These are phyloP conservation scores for Rhopalosiphum nymphaeae DNA, from an alignment of 2,888 invertebrate genomes.

Conservation along the genomic window DNA sequence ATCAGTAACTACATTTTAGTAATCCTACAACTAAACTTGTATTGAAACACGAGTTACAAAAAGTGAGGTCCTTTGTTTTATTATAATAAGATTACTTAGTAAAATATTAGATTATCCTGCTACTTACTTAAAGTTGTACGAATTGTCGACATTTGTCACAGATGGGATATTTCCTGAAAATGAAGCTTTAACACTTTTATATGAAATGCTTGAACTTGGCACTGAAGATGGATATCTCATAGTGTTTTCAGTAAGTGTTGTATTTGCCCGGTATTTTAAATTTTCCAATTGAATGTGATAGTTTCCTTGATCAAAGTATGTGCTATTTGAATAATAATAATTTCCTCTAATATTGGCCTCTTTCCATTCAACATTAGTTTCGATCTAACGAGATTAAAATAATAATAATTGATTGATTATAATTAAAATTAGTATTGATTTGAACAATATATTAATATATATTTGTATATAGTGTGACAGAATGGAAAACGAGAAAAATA, in stretches of 20 bases:
- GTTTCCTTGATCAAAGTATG: slow-evolving; percentile 21
- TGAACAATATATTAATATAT: neutral
- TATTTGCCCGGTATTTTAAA: neutral
- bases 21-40: neutral
- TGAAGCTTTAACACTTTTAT: neutral
- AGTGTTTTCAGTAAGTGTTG: slow-evolving; percentile 3
- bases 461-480: neutral
- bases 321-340: slow-evolving; percentile 1
- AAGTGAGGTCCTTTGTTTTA: neutral
- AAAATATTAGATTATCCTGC: neutral
- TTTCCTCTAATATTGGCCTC: neutral
- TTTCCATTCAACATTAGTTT: slow-evolving; percentile 11
- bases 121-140: neutral
- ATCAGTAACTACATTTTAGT: neutral
- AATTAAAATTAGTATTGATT: neutral
- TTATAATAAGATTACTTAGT: neutral
- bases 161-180: neutral
- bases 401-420: neutral
- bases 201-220: slow-evolving; percentile 10
- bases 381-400: slow-evolving; percentile 4
- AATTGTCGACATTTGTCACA: neutral
- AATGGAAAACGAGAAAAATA: neutral
- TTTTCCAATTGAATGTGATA: slow-evolving; percentile 15
- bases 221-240: neutral
- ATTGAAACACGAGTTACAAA: neutral